phyloP scores from a whole-genome alignment of 2,113 vertebrate genomes.

The Colinus virginianus region DNA sequence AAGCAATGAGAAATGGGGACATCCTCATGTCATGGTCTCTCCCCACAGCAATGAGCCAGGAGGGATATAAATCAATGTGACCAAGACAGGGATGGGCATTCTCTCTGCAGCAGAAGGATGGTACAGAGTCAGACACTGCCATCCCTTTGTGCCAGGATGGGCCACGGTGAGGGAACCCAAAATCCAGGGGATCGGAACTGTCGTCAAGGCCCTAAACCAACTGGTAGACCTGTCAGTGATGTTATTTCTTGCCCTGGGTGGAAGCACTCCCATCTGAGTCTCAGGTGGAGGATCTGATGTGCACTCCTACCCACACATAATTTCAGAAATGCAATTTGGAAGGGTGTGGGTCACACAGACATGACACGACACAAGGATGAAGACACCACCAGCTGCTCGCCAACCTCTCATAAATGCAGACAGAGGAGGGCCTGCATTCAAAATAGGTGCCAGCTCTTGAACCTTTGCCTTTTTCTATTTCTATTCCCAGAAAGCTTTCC shows the following conservation, averaged over 20 bases:
- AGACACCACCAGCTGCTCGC: neutral
- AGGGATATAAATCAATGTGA: neutral
- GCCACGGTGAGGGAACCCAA: neutral
- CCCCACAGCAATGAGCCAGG: neutral
- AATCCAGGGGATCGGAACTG: neutral
- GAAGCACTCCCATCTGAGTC: neutral
- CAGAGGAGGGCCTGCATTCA: neutral
- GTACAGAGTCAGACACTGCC: neutral
- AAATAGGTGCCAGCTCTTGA: neutral
- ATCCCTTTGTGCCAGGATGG: neutral
- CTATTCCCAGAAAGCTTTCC: conserved; percentile 18
- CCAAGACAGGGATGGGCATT: neutral
- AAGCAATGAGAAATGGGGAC: neutral
- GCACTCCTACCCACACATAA: neutral
- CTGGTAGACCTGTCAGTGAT: neutral
- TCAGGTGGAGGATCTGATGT: rapidly evolving
- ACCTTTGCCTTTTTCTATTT: neutral
- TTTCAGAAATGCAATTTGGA: neutral
- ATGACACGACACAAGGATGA: neutral
- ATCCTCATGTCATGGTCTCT: neutral
- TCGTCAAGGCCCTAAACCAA: neutral
- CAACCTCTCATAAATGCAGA: neutral
- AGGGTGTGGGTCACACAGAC: neutral
- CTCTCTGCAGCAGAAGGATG: neutral
- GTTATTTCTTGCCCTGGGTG: neutral